phyloP scores from a whole-genome alignment of 2,797 vertebrate species.

The Numenius phaeopus region DNA sequence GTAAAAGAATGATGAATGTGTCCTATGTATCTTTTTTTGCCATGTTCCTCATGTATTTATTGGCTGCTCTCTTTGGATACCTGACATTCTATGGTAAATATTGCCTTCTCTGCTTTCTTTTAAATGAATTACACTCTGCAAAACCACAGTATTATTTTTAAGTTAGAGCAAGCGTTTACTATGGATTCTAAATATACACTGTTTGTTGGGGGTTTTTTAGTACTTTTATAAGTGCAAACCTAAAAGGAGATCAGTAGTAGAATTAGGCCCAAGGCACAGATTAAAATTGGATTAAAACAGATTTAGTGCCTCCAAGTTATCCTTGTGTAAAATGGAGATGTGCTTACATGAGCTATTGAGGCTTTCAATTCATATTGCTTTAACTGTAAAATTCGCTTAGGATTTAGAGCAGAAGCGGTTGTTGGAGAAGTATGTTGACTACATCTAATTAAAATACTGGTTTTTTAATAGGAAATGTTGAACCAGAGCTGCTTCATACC shows the following conservation, averaged over 20 bases:
- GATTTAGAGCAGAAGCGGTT: neutral
- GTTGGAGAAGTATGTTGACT: neutral
- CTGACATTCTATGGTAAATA: constrained; percentile 94
- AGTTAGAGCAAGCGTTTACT: neutral
- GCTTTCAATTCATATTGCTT: neutral
- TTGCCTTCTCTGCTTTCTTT: neutral
- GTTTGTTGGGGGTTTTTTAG: neutral
- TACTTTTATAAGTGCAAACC: neutral
- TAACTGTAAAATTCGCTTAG: neutral
- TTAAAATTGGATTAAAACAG: neutral
- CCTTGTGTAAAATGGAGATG: neutral
- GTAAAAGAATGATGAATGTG: constrained; percentile 93
- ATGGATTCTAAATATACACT: neutral
- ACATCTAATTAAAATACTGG: neutral
- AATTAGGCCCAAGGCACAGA: neutral
- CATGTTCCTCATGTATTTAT: constrained; percentile 97
- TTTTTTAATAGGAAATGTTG: constrained; percentile 82
- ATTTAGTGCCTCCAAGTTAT: neutral
- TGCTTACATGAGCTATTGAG: neutral
- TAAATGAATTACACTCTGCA: neutral
- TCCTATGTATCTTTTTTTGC: constrained; percentile 96
- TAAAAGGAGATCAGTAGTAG: neutral
- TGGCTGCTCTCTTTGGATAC: constrained; percentile 97
- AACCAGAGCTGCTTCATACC: constrained; percentile 93
- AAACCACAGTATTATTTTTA: neutral